A percentile compares a stretch with the other conserved stretches of the same genome.
phyloP scores from a whole-genome alignment of 2,888 invertebrate species.

The Cremastobaeus sp. region DNA sequence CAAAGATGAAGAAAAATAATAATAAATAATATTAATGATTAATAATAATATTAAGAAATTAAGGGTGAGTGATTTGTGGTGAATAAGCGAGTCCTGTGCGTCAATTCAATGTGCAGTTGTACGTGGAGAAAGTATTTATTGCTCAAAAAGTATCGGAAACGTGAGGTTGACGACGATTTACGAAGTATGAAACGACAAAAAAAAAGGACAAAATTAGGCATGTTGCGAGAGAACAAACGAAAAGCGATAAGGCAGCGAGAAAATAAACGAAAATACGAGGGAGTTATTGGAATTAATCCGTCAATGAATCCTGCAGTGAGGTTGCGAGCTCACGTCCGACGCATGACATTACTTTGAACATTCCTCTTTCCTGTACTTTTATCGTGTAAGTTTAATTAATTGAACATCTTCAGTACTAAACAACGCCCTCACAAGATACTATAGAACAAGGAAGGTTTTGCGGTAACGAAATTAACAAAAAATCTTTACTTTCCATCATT shows the following conservation, averaged over 20 bases:
- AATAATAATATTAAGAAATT: conserved; percentile 21
- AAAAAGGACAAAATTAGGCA: conserved; percentile 53
- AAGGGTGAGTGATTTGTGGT: conserved; percentile 32
- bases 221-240: conserved; percentile 61
- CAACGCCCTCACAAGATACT: neutral
- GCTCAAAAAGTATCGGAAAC: conserved; percentile 75
- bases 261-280: conserved; percentile 60
- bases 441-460: conserved; percentile 12
- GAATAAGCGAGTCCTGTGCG: conserved; percentile 74
- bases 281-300: conserved; percentile 59
- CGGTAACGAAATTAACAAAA: conserved; percentile 10
- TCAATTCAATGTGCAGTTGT: conserved; percentile 78
- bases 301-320: conserved; percentile 53
- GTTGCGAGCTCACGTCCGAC: conserved; percentile 45
- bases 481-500: neutral
- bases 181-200: conserved; percentile 52
- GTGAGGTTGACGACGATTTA: conserved; percentile 61
- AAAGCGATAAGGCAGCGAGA: conserved; percentile 59
- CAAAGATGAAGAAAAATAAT: conserved; percentile 26
- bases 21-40: conserved; percentile 7
- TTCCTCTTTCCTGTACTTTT: conserved; percentile 58
- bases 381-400: conserved; percentile 31
- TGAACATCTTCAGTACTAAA: conserved; percentile 24
- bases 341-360: conserved; percentile 52
- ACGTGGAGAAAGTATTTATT: conserved; percentile 78